Evolutionary conservation across 2,888 invertebrate genomes (phyloP).

Genomic region (Parochlus steinenii): DNA sequence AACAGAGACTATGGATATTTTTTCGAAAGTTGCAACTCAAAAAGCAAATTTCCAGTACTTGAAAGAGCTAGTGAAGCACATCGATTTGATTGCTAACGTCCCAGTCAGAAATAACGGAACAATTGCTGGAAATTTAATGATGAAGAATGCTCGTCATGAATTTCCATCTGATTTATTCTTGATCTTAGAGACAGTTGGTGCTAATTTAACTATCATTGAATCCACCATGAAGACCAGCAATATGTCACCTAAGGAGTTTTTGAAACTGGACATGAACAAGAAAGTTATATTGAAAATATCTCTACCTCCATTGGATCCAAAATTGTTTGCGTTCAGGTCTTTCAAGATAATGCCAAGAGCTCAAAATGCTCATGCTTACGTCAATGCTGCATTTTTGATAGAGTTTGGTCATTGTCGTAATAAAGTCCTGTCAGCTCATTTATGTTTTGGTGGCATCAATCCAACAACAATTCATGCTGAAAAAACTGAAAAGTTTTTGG

Average conservation of each 20-base stretch:
- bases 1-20: slow-evolving; percentile 33
- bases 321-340: not conserved
- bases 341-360: slow-evolving; percentile 50
- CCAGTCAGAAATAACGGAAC: slow-evolving; percentile 50
- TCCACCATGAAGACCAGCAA: too few relatives aligned
- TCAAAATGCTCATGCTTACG: slow-evolving; percentile 57
- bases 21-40: slow-evolving; percentile 25
- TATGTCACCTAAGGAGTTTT: slow-evolving; percentile 22
- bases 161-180: slow-evolving; percentile 57
- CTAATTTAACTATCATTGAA: slow-evolving; percentile 24
- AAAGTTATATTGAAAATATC: slow-evolving; percentile 24
- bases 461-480: slow-evolving; percentile 32
- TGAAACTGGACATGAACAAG: slow-evolving; percentile 30
- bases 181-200: slow-evolving; percentile 27
- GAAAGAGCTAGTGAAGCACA: slow-evolving; percentile 35
- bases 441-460: slow-evolving; percentile 42
- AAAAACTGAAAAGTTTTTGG: slow-evolving; percentile 30
- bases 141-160: slow-evolving; percentile 45
- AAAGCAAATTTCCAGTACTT: slow-evolving; percentile 38
- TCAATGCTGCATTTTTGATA: slow-evolving; percentile 56
- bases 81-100: slow-evolving; percentile 47
- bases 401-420: slow-evolving; percentile 32
- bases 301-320: slow-evolving; percentile 15
- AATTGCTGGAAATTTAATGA: slow-evolving; percentile 51
- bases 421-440: slow-evolving; percentile 33